Evolutionary conservation across 2,113 vertebrate species (phyloP).

Genomic region (Ciconia stormi): DNA sequence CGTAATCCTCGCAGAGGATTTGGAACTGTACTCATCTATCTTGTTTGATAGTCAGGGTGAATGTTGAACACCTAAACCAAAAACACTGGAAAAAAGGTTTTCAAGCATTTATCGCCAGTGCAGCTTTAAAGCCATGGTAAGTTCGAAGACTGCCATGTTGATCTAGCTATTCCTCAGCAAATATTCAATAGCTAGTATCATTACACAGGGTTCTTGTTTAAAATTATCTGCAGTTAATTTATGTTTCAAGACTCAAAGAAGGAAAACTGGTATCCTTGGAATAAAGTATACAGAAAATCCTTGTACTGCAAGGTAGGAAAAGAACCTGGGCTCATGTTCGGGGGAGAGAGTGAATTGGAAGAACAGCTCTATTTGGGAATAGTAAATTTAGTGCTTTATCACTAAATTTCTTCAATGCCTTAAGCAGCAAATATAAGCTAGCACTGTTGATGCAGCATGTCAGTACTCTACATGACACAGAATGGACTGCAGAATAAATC

Average conservation of each 20-base stretch:
- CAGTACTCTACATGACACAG: neutral
- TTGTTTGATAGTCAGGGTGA: neutral
- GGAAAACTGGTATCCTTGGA: neutral
- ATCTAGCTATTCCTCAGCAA: neutral
- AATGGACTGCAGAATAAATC: neutral
- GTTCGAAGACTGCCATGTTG: neutral
- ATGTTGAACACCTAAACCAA: neutral
- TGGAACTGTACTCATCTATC: neutral
- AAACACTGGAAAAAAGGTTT: neutral
- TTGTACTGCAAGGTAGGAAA: neutral
- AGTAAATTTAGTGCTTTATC: neutral
- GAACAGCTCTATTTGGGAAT: neutral
- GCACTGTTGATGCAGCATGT: neutral
- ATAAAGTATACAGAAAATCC: neutral
- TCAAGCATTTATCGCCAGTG: neutral
- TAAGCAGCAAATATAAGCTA: neutral
- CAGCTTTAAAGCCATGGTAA: neutral
- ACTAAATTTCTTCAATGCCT: neutral
- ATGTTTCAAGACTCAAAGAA: neutral
- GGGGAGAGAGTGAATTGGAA: neutral
- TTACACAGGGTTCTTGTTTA: neutral
- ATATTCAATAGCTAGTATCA: neutral
- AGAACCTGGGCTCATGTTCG: neutral
- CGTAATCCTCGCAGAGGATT: conserved; percentile 19
- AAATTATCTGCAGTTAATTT: neutral